Conservation (phyloP, 2,797 vertebrate genomes). For the Eospalax fontanierii region DNA sequence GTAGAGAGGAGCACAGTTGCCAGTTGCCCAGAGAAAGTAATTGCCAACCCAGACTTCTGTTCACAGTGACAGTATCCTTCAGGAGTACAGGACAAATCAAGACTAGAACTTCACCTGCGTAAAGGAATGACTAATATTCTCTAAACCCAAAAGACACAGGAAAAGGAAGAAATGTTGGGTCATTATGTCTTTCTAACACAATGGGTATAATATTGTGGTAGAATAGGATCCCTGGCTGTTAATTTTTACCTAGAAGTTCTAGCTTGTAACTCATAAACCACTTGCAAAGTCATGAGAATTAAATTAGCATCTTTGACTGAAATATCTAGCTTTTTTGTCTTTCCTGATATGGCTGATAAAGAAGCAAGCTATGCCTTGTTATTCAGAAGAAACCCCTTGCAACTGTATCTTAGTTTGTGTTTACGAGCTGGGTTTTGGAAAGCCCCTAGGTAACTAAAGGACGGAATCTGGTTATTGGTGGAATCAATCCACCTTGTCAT, state of each 20-base stretch:
- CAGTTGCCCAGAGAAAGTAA: background rate
- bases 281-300: background rate
- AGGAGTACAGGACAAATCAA: background rate
- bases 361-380: background rate
- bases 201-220: too few species aligned
- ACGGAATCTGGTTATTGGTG: background rate
- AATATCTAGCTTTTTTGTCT: background rate
- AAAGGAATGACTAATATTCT: background rate
- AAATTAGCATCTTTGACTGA: background rate
- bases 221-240: background rate
- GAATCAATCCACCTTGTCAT: background rate
- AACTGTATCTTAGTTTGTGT: background rate
- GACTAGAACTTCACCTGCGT: background rate
- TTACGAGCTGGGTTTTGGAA: background rate
- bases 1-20: background rate
- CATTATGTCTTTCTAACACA: background rate
- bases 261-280: background rate
- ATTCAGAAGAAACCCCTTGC: background rate
- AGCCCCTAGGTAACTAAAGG: background rate
- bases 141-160: background rate
- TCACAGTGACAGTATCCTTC: background rate
- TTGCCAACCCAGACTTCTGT: background rate
- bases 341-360: background rate
- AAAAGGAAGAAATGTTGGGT: background rate
- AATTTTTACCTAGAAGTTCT: background rate